Conservation (phyloP, 2,888 invertebrate genomes). For the Caprella mutica region DNA sequence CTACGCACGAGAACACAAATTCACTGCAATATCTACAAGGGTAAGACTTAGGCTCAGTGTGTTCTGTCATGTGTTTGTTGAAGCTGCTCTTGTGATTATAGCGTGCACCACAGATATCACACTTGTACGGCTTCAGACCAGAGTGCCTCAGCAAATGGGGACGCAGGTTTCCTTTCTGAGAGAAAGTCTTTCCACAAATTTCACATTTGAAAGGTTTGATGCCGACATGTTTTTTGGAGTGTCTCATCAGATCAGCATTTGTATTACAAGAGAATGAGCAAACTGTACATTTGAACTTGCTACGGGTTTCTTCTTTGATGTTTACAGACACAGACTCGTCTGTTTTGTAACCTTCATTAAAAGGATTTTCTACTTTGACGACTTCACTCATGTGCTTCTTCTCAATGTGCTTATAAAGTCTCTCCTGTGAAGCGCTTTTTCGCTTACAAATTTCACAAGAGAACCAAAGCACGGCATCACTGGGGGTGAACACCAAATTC, state of each 20-base stretch:
- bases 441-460: not conserved
- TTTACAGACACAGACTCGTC: not conserved
- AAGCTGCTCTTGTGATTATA: conserved; percentile 8
- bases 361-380: too few species aligned
- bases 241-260: conserved; percentile 9
- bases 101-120: conserved; percentile 4
- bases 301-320: not conserved
- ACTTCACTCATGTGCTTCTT: not conserved
- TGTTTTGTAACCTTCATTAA: too few species aligned
- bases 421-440: not conserved
- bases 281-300: conserved; percentile 1
- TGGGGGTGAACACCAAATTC: conserved; percentile 8
- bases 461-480: not conserved
- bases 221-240: conserved; percentile 7
- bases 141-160: conserved; percentile 9
- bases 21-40: not conserved
- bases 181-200: conserved; percentile 9
- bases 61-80: conserved; percentile 10
- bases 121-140: conserved; percentile 5
- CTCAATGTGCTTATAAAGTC: not conserved
- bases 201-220: conserved; percentile 7
- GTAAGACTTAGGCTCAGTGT: not conserved
- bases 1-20: not conserved
- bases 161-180: conserved; percentile 6
- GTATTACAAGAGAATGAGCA: conserved; percentile 1